Evolutionary conservation across 2,113 vertebrate genomes (phyloP), one percentile per base, ranked within the genome.

Genomic region (Dissostichus mawsoni): DNA sequence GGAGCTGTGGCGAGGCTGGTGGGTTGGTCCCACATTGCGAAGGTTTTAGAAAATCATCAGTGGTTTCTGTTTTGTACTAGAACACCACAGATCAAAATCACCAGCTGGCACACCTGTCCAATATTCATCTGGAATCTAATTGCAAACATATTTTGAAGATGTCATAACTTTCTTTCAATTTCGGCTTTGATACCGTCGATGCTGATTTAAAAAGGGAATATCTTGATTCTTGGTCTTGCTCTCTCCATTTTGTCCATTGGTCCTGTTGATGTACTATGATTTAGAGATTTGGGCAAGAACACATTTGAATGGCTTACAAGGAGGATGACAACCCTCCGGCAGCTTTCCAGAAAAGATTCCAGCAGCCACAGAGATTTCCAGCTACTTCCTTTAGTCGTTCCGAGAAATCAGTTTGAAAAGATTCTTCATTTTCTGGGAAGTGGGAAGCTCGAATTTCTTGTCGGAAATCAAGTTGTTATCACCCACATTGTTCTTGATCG

Each of bases 31-130:
- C 63, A 57, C 51, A 29, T 84, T 78, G 52, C 36, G 0, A 11
- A 20, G 14, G 29, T 72, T 72, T 57, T 11, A 0, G 18, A 67
- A 45, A 36, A 58, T 61, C 11, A 17, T 76, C 47, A 11, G 23
- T 5, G 13, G 71, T 65, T 88, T 79, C 20, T 67, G 9, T 48
- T 70, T 29, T 29, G 4, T 29, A 4, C 29, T 4, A 29, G 16
- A 17, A 36, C 64, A 45, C 18, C 13, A 4, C 33, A 70, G 17
- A 20, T 59, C 20, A 47, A 12, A 52, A 14, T 74, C 75, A 53
- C 61, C 23, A 51, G 44, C 62, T 11, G 89, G 20, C 79, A 79
- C 90, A 62, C 84, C 18, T 88, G 20, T 83, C 64, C 44, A 1
- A 3, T 44, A 13, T 2, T 69, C 11, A 2, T 48, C 55, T 2